Conservation (phyloP, 2,888 invertebrate genomes). For the Eudasyphora cyanicolor region DNA sequence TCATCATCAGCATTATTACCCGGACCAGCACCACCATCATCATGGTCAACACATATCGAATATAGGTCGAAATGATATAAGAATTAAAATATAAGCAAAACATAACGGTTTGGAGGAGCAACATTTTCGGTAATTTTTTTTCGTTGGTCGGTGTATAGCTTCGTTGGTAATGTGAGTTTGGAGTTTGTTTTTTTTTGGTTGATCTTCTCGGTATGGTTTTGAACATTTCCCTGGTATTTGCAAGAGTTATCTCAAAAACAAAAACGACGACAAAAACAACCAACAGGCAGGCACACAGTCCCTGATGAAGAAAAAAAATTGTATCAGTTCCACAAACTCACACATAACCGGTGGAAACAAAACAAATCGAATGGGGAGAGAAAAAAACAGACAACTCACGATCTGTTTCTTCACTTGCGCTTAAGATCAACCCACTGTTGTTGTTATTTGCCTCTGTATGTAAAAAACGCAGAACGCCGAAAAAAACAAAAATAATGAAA, state of each 20-base stretch:
- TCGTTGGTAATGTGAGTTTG: conserved; percentile 41
- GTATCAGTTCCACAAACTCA: conserved; percentile 46
- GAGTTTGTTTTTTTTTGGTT: conserved; percentile 33
- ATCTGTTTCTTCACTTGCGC: conserved; percentile 44
- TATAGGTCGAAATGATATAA: conserved; percentile 66
- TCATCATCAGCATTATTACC: conserved; percentile 23
- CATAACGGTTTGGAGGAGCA: conserved; percentile 61
- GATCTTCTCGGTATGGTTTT: conserved; percentile 14
- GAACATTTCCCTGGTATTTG: conserved; percentile 24
- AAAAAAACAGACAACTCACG: conserved; percentile 58
- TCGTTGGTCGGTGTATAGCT: background rate
- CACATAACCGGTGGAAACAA: conserved; percentile 7
- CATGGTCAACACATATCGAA: conserved; percentile 52
- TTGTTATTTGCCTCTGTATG: conserved; percentile 54
- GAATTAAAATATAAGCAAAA: conserved; percentile 64
- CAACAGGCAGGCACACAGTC: background rate
- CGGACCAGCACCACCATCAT: conserved; percentile 42
- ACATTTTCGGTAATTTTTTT: conserved; percentile 36
- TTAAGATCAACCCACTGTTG: conserved; percentile 61
- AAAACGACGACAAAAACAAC: conserved; percentile 26
- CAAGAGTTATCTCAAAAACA: conserved; percentile 32
- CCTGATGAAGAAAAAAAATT: no score
- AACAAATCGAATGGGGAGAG: conserved; percentile 20
- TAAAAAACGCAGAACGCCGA: conserved; percentile 15
- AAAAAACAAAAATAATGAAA: conserved; percentile 43